These are phyloP conservation scores for Limnephilus auricula DNA, from an alignment of 2,888 invertebrate genomes.

Conservation along the genomic window DNA sequence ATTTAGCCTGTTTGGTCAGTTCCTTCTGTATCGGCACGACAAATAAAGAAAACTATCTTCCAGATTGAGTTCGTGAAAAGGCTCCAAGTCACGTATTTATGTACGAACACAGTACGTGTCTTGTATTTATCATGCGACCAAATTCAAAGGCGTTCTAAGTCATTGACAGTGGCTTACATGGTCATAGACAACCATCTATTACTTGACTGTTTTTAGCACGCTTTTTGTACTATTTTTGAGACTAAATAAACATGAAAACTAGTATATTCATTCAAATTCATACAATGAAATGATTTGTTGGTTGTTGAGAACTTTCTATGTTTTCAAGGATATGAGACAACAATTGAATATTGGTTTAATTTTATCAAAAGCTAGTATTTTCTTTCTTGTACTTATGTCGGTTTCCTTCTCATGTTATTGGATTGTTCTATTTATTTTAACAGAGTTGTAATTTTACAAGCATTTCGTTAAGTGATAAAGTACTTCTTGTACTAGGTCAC, in stretches of 20 bases:
- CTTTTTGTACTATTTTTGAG: slow-evolving; percentile 14
- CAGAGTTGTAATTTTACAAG: background rate
- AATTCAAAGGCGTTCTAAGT: slow-evolving; percentile 17
- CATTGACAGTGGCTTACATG: slow-evolving; percentile 26
- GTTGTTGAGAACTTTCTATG: background rate
- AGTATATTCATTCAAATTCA: background rate
- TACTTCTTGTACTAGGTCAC: background rate
- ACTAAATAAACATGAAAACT: slow-evolving; percentile 6
- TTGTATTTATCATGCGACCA: slow-evolving; percentile 3
- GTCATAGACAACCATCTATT: slow-evolving; percentile 2
- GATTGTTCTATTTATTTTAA: background rate
- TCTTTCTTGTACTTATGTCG: background rate
- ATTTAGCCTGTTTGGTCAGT: background rate
- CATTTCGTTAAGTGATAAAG: background rate
- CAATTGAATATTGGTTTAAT: background rate
- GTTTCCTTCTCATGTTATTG: background rate
- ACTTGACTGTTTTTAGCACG: background rate
- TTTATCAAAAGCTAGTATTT: background rate
- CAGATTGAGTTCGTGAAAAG: background rate
- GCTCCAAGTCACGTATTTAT: slow-evolving; percentile 9
- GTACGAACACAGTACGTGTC: slow-evolving; percentile 11
- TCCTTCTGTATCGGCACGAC: background rate
- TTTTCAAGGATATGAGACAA: background rate
- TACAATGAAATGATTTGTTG: background rate
- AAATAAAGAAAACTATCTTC: slow-evolving; percentile 27